A percentile compares a stretch with the other conserved stretches of the same genome.
Evolutionary conservation across 1,140 invertebrate genomes (phyloP).

Genomic region (Antheraea mylitta): DNA sequence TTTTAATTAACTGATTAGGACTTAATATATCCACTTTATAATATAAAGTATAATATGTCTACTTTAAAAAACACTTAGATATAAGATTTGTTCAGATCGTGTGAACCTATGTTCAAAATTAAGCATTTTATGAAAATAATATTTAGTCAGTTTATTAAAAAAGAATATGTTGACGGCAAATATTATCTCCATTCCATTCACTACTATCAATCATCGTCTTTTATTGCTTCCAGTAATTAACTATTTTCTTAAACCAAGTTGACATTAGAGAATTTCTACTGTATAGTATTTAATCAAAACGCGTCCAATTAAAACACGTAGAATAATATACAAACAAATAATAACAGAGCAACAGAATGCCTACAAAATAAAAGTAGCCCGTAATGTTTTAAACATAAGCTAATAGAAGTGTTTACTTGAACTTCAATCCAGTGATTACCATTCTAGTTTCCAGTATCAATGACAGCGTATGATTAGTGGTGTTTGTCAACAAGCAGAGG

Average conservation of each 20-base stretch:
- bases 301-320: neutral
- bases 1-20: too few species aligned
- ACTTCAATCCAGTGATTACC: constrained; percentile 18
- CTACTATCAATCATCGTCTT: neutral
- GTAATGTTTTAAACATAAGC: constrained; percentile 11
- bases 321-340: neutral
- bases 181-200: neutral
- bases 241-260: neutral
- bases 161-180: neutral
- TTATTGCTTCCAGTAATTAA: neutral
- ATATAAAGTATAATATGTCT: neutral
- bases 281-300: neutral
- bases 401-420: constrained; percentile 22
- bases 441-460: constrained; percentile 14
- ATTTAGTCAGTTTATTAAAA: neutral
- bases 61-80: neutral
- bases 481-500: neutral
- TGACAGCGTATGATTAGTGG: constrained; percentile 5
- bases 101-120: neutral
- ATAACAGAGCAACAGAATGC: neutral
- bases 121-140: neutral
- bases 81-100: neutral
- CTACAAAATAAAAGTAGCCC: neutral
- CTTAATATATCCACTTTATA: too few species aligned
- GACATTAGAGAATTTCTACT: neutral